These are phyloP conservation scores for Urophycis tenuis DNA, from an alignment of 2,797 vertebrate species.

Conservation along the genomic window DNA sequence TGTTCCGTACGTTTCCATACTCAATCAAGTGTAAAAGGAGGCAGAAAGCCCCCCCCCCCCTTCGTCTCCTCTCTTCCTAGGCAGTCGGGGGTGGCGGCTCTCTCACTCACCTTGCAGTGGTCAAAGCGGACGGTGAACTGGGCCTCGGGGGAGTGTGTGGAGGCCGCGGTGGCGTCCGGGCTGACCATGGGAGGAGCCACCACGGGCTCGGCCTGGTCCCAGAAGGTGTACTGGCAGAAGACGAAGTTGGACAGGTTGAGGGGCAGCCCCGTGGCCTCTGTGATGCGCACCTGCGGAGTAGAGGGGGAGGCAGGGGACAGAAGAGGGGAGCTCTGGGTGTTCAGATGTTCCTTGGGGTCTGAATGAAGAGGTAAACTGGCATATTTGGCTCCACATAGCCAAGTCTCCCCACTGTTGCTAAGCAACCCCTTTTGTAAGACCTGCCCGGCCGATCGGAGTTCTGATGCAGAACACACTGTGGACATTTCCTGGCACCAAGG, in stretches of 20 bases:
- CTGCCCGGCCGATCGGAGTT: not conserved
- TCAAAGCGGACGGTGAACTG: constrained; percentile 89
- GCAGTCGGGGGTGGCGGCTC: not conserved
- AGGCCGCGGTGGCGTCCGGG: constrained; percentile 77
- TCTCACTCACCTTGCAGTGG: constrained; percentile 80
- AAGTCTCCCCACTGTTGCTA: not conserved
- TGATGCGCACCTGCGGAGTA: constrained; percentile 83
- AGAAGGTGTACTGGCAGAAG: constrained; percentile 97
- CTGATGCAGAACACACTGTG: not conserved
- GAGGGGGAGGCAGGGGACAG: not conserved
- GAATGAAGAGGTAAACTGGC: not conserved
- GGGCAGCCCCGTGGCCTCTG: constrained; percentile 90
- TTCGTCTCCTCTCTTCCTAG: not conserved
- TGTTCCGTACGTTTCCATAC: not conserved
- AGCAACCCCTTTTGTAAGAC: not conserved
- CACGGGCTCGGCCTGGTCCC: constrained; percentile 85
- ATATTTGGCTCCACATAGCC: not conserved
- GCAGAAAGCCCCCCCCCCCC: too few relatives aligned
- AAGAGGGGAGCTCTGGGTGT: not conserved
- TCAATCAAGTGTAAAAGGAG: not conserved
- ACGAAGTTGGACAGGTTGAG: constrained; percentile 95
- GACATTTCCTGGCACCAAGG: not conserved
- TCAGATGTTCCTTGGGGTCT: not conserved
- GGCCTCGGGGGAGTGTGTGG: constrained; percentile 75
- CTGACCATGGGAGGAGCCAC: constrained; percentile 93